Percentiles rank a stretch among this genome's conserved stretches.
These are phyloP conservation scores for Diploscapter pachys DNA, from an alignment of 1,140 invertebrate species.

Conservation along the genomic window DNA sequence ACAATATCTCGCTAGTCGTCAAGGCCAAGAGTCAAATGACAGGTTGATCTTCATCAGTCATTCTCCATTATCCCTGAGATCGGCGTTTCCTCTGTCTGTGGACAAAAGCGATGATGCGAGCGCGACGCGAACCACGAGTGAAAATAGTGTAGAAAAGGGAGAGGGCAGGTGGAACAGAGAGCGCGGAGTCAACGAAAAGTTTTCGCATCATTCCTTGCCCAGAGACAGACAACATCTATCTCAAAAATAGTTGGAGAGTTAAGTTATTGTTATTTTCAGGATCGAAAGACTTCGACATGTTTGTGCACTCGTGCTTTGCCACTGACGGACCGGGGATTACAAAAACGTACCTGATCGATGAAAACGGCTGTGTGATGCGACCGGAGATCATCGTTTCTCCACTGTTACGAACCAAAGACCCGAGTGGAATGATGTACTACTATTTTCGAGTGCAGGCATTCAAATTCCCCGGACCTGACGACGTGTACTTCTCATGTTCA, in stretches of 20 bases:
- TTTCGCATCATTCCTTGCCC: background rate
- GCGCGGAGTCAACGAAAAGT: no score
- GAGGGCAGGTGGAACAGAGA: no score
- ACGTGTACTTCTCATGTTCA: conserved; percentile 51
- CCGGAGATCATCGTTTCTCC: conserved; percentile 16
- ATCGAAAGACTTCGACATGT: conserved; percentile 48
- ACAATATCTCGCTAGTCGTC: conserved; percentile 48
- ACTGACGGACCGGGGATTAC: conserved; percentile 42
- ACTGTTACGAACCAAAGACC: conserved; percentile 35
- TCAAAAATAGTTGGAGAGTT: no score
- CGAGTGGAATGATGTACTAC: conserved; percentile 41
- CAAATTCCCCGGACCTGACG: conserved; percentile 48
- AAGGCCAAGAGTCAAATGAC: conserved; percentile 38
- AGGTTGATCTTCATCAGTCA: conserved; percentile 17
- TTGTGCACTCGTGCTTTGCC: conserved; percentile 52
- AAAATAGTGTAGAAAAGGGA: no score
- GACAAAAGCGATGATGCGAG: no score
- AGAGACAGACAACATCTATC: background rate
- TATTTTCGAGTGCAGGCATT: conserved; percentile 46
- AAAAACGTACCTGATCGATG: no score
- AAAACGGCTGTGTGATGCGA: no score
- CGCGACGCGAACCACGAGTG: no score
- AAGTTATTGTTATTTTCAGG: conserved; percentile 25
- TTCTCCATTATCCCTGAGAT: no score
- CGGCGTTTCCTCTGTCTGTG: no score